Conservation (phyloP, 2,888 invertebrate genomes). For the Ethmia dodecea region DNA sequence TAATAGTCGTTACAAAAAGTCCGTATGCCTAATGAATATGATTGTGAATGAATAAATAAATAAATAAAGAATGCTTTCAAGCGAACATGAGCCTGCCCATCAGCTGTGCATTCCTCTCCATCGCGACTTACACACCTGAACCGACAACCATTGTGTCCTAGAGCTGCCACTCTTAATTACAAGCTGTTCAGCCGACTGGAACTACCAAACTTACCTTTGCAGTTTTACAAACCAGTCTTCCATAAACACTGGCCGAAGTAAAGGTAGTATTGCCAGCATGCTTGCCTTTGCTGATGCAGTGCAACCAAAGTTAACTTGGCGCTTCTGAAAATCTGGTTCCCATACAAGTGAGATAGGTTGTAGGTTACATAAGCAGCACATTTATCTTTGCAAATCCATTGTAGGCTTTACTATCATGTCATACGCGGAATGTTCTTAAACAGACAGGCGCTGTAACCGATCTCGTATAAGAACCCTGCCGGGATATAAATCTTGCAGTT, state of each 20-base stretch:
- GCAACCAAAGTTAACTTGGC: neutral
- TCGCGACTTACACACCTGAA: slow-evolving; percentile 40
- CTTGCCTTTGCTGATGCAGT: too few relatives aligned
- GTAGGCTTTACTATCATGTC: slow-evolving; percentile 25
- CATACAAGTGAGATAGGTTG: too few relatives aligned
- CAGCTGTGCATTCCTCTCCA: slow-evolving; percentile 28
- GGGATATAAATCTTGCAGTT: slow-evolving; percentile 43
- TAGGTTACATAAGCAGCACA: neutral
- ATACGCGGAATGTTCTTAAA: slow-evolving; percentile 42
- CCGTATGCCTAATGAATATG: too few relatives aligned
- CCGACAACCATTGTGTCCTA: slow-evolving; percentile 43
- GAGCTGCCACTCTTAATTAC: slow-evolving; percentile 49
- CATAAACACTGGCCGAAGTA: slow-evolving; percentile 22
- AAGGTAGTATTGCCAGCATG: slow-evolving; percentile 22
- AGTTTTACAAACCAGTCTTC: slow-evolving; percentile 20
- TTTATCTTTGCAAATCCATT: slow-evolving; percentile 13
- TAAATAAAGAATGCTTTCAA: too few relatives aligned
- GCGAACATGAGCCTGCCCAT: slow-evolving; percentile 12
- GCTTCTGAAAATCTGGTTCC: too few relatives aligned
- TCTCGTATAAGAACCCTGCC: slow-evolving; percentile 40
- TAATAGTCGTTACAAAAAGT: too few relatives aligned
- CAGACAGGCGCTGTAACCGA: slow-evolving; percentile 43
- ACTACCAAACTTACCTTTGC: slow-evolving; percentile 25
- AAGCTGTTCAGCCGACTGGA: slow-evolving; percentile 35
- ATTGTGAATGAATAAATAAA: too few relatives aligned